These are phyloP conservation scores for Apodemia hepburni DNA, from an alignment of 2,888 invertebrate genomes.

Conservation along the genomic window DNA sequence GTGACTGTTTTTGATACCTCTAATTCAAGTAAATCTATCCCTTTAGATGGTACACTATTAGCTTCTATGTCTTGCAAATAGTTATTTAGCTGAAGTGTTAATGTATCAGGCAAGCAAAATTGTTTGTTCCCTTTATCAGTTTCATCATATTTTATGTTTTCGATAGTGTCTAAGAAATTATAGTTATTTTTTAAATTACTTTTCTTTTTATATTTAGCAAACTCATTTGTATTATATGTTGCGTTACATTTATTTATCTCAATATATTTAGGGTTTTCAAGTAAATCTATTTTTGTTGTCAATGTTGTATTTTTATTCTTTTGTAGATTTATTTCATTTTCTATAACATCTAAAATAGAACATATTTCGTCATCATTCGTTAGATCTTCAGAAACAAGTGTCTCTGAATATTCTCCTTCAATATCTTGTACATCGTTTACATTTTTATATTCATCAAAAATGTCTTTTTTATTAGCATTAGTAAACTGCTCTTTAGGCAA, in stretches of 20 bases:
- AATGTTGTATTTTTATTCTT: slow-evolving; percentile 20
- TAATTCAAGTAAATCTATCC: slow-evolving; percentile 32
- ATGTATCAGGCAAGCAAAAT: slow-evolving; percentile 49
- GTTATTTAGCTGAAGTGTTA: slow-evolving; percentile 51
- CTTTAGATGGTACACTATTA: slow-evolving; percentile 26
- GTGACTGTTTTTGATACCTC: background rate
- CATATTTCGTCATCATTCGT: slow-evolving; percentile 49
- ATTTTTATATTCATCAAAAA: slow-evolving; percentile 17
- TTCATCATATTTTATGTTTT: slow-evolving; percentile 41
- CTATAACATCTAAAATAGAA: slow-evolving; percentile 53
- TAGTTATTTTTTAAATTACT: slow-evolving; percentile 45
- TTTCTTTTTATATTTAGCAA: slow-evolving; percentile 4
- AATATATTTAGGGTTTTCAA: slow-evolving; percentile 6
- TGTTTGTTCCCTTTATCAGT: slow-evolving; percentile 37
- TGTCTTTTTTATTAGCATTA: slow-evolving; percentile 14
- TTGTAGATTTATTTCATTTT: slow-evolving; percentile 49
- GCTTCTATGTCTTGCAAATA: slow-evolving; percentile 44
- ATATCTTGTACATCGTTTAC: slow-evolving; percentile 17
- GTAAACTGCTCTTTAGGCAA: slow-evolving; percentile 18
- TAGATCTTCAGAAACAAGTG: slow-evolving; percentile 33
- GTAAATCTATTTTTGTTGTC: slow-evolving; percentile 16
- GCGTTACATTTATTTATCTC: background rate
- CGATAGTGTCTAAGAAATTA: slow-evolving; percentile 49
- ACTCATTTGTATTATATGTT: background rate
- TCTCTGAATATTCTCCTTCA: slow-evolving; percentile 31